Evolutionary conservation across 2,888 invertebrate genomes (phyloP).

Genomic region (Drosophila trichaetosa): DNA sequence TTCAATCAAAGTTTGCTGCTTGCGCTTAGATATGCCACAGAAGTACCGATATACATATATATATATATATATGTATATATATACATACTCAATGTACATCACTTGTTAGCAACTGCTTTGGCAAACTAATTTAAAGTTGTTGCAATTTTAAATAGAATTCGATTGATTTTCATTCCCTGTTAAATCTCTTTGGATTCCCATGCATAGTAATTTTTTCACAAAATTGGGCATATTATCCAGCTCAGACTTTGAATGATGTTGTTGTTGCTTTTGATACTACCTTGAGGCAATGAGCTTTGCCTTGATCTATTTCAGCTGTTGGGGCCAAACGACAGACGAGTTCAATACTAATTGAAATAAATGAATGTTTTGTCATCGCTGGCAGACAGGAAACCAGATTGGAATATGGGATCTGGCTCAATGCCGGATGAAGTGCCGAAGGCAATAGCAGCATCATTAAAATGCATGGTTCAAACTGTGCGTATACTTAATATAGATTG

Average conservation of each 20-base stretch:
- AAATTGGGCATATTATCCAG: constrained; percentile 22
- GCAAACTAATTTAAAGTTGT: constrained; percentile 48
- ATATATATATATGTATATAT: not conserved
- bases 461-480: constrained; percentile 79
- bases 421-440: constrained; percentile 50
- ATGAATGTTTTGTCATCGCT: constrained; percentile 65
- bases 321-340: constrained; percentile 28
- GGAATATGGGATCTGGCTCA: constrained; percentile 15
- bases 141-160: constrained; percentile 43
- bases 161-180: constrained; percentile 15
- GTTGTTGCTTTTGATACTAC: constrained; percentile 49
- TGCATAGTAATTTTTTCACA: not conserved
- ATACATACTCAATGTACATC: constrained; percentile 5
- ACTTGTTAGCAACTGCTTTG: constrained; percentile 14
- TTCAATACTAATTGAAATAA: constrained; percentile 78
- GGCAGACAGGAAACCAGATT: constrained; percentile 24
- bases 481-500: constrained; percentile 80
- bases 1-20: constrained; percentile 59
- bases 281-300: constrained; percentile 35
- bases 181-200: not conserved
- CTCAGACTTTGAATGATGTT: constrained; percentile 13
- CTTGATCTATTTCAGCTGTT: constrained; percentile 61
- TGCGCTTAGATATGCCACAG: constrained; percentile 29
- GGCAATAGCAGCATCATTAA: constrained; percentile 69
- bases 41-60: not conserved